These are phyloP conservation scores for Pseudorasbora parva DNA, from an alignment of 2,113 vertebrate genomes.

Conservation along the genomic window DNA sequence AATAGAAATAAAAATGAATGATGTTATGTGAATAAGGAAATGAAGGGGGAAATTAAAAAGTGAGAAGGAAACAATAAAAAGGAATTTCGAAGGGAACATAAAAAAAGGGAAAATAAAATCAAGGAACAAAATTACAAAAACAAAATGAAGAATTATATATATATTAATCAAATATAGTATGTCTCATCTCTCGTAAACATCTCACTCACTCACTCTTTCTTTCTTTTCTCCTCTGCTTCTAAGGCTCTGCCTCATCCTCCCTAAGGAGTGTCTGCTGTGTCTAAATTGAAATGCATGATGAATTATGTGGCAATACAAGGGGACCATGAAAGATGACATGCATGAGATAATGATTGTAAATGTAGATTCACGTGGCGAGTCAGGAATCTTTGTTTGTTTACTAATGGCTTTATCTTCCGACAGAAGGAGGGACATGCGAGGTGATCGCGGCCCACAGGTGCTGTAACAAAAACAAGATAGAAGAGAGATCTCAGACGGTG, in stretches of 20 bases:
- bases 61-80: not conserved
- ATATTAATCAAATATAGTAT: no score
- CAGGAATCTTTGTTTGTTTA: slow-evolving; percentile 32
- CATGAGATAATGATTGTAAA: slow-evolving; percentile 12
- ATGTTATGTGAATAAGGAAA: not conserved
- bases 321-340: slow-evolving; percentile 14
- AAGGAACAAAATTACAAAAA: not conserved
- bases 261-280: not conserved
- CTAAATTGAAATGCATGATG: slow-evolving; percentile 19
- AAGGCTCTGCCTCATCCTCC: not conserved
- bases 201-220: not conserved
- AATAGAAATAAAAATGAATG: not conserved
- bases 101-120: not conserved
- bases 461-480: slow-evolving; percentile 84
- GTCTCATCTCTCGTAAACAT: not conserved
- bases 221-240: not conserved
- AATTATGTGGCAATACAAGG: slow-evolving; percentile 25
- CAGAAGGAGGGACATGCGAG: slow-evolving; percentile 83
- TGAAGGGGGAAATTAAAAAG: not conserved
- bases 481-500: slow-evolving; percentile 84
- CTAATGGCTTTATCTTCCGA: slow-evolving; percentile 48
- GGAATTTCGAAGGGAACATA: not conserved
- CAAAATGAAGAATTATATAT: not conserved
- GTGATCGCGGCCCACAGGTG: slow-evolving; percentile 83
- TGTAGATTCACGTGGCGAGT: not conserved